Percentiles rank a stretch among this genome's conserved stretches.
These are phyloP conservation scores for Streblospio benedicti DNA, from an alignment of 1,140 invertebrate genomes.

Conservation along the genomic window DNA sequence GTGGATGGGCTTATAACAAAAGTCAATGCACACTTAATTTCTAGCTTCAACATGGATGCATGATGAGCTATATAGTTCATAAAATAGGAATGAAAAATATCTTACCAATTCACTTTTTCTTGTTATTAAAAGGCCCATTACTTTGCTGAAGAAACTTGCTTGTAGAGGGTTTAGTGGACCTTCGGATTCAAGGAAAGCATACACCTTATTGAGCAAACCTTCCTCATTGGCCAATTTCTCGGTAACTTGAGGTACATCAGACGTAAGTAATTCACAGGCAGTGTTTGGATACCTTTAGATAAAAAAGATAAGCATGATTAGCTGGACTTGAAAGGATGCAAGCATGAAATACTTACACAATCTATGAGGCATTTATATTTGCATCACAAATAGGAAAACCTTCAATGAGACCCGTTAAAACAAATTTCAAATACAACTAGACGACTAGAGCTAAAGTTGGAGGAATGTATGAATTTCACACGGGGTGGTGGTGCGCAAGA, in stretches of 20 bases:
- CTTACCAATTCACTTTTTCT: conserved; percentile 67
- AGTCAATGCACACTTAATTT: too few species aligned
- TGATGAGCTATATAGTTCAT: too few species aligned
- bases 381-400: not conserved
- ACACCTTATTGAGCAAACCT: conserved; percentile 70
- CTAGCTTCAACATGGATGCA: too few species aligned
- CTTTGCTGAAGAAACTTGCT: conserved; percentile 92
- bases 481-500: too few species aligned
- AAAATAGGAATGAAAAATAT: conserved; percentile 5
- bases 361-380: not conserved
- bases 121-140: conserved; percentile 74
- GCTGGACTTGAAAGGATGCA: not conserved
- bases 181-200: conserved; percentile 73
- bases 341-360: not conserved
- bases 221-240: conserved; percentile 73
- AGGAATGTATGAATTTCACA: too few species aligned
- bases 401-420: not conserved
- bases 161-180: conserved; percentile 83
- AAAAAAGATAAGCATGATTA: conserved; percentile 1
- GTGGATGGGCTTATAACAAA: too few species aligned
- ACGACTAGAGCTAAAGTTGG: not conserved
- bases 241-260: conserved; percentile 74
- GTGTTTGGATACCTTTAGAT: conserved; percentile 60
- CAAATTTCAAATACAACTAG: not conserved
- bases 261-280: conserved; percentile 86